Evolutionary conservation across 2,888 invertebrate species (phyloP), one percentile per base, ranked within the genome.

Genomic region (Heteromyza rotundicornis): DNA sequence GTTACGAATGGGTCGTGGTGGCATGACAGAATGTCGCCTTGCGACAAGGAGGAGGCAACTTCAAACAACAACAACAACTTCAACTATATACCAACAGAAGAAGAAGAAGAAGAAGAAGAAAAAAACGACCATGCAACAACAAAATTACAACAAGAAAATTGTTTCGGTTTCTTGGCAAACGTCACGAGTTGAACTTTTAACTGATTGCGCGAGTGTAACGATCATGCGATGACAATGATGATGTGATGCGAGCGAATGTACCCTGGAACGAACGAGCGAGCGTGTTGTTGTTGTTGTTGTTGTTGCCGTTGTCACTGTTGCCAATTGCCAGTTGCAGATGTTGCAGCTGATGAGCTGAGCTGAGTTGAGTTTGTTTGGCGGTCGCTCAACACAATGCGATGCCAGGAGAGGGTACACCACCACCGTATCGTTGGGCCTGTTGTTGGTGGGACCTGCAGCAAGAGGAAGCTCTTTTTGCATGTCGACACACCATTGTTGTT

Each of bases 131-230:
- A 35, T 10, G 50, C 44, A 16, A 52, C 19, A 36, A 35, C 59
- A 40, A 60, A 54, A 60, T 50, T 51, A 27, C 40, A 61, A 49
- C 58, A 59, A 71, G 68, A 63, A 74, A 76, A 74, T 70, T 71
- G 70, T 72, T 74, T 60, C 73, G 70, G 65, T 68, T 55, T 17
- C 73, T 40, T 70, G 74, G 73, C 75, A 75, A 72, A 75, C n/a
- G 75, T 78, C 78, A 78, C 78, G 78, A 78, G 70, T 79, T 78
- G 79, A 78, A 78, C 78, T 78, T 74, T 75, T 74, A 79, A 75
- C 77, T 67, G 68, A 55, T 53, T 17, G 40, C 47, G 51, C 35
- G 60, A 56, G 51, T 56, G 36, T 60, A 52, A 44, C 24, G 59
- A 53, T 59, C 44, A 17, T 32, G 56, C 52, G 60, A 56, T 60